phyloP scores from a whole-genome alignment of 2,888 invertebrate species.

The Drosophila sordidula region DNA sequence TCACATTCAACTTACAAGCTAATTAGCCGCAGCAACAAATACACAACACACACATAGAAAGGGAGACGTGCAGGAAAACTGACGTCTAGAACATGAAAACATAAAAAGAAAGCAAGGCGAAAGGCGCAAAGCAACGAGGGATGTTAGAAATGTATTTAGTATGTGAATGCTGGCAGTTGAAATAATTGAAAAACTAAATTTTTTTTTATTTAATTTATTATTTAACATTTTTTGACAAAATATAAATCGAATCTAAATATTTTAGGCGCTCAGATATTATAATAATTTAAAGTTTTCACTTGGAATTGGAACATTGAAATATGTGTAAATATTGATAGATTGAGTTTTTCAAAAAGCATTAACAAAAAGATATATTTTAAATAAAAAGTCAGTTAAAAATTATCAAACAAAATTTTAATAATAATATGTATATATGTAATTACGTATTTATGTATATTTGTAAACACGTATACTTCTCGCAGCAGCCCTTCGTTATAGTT shows the following conservation, averaged over 20 bases:
- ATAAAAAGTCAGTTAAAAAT: not conserved
- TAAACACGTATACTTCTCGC: not conserved
- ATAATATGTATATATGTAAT: not conserved
- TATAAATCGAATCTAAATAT: too few species aligned
- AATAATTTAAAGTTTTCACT: too few species aligned
- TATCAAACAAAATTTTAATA: not conserved
- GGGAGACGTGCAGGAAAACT: slow-evolving; percentile 38
- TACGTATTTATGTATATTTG: not conserved
- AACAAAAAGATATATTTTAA: not conserved
- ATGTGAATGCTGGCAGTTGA: too few species aligned
- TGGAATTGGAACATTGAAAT: too few species aligned
- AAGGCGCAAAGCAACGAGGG: slow-evolving; percentile 37
- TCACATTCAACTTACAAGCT: slow-evolving; percentile 77
- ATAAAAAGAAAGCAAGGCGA: slow-evolving; percentile 57
- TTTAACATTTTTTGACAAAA: too few species aligned
- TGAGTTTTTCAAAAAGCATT: too few species aligned
- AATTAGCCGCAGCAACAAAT: slow-evolving; percentile 66
- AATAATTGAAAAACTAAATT: too few species aligned
- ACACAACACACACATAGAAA: slow-evolving; percentile 16
- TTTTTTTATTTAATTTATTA: too few species aligned
- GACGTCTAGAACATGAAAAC: slow-evolving; percentile 59
- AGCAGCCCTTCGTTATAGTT: slow-evolving; percentile 14
- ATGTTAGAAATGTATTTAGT: not conserved
- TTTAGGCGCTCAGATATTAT: too few species aligned
- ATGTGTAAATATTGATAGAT: too few species aligned